A percentile compares a stretch with the other conserved stretches of the same genome.
phyloP scores from a whole-genome alignment of 2,888 invertebrate genomes.

The Odontothrips loti region DNA sequence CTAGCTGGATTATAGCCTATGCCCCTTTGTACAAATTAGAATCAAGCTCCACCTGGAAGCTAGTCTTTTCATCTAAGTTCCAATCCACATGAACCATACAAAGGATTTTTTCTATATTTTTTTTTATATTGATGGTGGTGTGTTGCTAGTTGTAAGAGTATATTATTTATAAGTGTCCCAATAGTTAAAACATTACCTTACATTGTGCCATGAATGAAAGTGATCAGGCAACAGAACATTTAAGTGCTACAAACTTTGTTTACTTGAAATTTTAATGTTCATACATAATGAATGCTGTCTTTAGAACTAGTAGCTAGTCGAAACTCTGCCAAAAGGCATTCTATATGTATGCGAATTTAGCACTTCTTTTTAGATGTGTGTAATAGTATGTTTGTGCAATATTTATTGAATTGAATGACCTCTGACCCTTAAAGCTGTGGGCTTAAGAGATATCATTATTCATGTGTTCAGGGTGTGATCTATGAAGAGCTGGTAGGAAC shows the following conservation, averaged over 20 bases:
- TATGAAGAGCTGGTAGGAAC: not conserved
- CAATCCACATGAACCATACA: not conserved
- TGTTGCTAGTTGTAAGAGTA: not conserved
- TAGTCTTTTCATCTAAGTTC: not conserved
- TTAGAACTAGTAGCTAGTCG: constrained; percentile 20
- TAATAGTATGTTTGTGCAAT: not conserved
- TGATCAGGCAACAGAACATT: constrained; percentile 2
- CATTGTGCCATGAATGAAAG: constrained; percentile 15
- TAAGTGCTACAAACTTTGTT: constrained; percentile 11
- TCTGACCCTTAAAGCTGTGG: not conserved
- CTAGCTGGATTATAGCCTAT: not conserved
- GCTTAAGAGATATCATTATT: constrained; percentile 3
- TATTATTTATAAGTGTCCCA: not conserved
- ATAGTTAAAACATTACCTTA: constrained; percentile 12
- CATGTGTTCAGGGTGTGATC: constrained; percentile 2
- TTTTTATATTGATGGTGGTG: constrained; percentile 24
- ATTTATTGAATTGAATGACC: constrained; percentile 1
- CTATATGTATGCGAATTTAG: not conserved
- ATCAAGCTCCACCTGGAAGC: constrained; percentile 19
- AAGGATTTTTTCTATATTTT: constrained; percentile 25
- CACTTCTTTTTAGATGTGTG: not conserved
- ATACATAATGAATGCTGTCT: constrained; percentile 8
- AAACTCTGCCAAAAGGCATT: constrained; percentile 21
- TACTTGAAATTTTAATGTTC: constrained; percentile 13
- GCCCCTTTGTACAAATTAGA: constrained; percentile 14